These are phyloP conservation scores for Ectropis crepuscularia DNA, from an alignment of 2,888 invertebrate genomes.

Conservation along the genomic window DNA sequence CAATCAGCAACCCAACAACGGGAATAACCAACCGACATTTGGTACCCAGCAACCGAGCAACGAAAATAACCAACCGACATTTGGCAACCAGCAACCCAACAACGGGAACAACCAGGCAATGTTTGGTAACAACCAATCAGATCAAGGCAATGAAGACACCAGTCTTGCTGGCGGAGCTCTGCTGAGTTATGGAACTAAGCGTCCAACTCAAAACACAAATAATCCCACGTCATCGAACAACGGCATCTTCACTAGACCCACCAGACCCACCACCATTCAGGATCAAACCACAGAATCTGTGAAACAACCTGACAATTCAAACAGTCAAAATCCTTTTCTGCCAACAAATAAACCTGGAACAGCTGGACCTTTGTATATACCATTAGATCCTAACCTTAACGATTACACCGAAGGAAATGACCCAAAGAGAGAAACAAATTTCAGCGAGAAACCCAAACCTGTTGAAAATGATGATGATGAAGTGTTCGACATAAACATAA, in stretches of 20 bases:
- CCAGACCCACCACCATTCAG: constrained; percentile 20
- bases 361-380: constrained; percentile 64
- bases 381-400: constrained; percentile 63
- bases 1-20: constrained; percentile 24
- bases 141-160: constrained; percentile 10
- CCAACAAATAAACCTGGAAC: constrained; percentile 56
- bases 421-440: constrained; percentile 66
- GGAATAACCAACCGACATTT: constrained; percentile 17
- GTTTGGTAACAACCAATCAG: constrained; percentile 16
- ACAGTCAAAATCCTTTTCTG: constrained; percentile 28
- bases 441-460: constrained; percentile 43
- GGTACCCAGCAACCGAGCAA: constrained; percentile 28
- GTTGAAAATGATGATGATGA: constrained; percentile 57
- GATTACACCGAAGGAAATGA: constrained; percentile 59
- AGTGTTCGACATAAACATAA: constrained; percentile 65
- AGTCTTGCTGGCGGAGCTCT: constrained; percentile 15
- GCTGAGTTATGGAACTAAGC: constrained; percentile 12
- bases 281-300: constrained; percentile 19
- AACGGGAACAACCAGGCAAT: constrained; percentile 19
- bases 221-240: constrained; percentile 31
- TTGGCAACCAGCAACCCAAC: constrained; percentile 22
- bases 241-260: constrained; percentile 28
- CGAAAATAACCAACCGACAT: constrained; percentile 15
- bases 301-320: constrained; percentile 23
- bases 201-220: constrained; percentile 22